These are phyloP conservation scores for Rhinolophus ferrumequinum DNA, from an alignment of 2,113 vertebrate genomes.

Conservation along the genomic window DNA sequence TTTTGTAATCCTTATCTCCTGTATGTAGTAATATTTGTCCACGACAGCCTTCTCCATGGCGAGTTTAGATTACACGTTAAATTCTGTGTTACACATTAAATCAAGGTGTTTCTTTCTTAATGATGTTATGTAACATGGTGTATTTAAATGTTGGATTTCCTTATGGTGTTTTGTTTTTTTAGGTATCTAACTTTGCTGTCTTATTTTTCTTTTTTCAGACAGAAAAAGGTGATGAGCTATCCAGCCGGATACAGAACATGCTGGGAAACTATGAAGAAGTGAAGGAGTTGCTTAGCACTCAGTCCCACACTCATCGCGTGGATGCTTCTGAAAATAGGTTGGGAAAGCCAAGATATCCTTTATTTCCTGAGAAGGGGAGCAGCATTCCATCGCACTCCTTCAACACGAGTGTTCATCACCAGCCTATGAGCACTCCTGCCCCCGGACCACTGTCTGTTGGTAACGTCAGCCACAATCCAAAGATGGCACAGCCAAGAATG, in stretches of 20 bases:
- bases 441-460: conserved; percentile 72
- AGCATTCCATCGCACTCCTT: conserved; percentile 79
- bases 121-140: background rate
- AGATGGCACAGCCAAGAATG: conserved; percentile 78
- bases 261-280: conserved; percentile 96
- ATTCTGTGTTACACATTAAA: background rate
- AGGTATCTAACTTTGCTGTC: background rate
- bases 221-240: conserved; percentile 94
- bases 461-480: conserved; percentile 80
- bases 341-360: conserved; percentile 77
- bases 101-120: background rate
- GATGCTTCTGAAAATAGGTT: conserved; percentile 76
- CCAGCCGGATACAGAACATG: conserved; percentile 94
- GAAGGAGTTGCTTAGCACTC: conserved; percentile 86
- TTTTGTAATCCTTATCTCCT: background rate
- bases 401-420: conserved; percentile 79
- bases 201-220: conserved; percentile 86
- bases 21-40: background rate
- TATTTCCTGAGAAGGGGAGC: conserved; percentile 80
- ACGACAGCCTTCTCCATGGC: background rate
- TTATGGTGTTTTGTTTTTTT: background rate
- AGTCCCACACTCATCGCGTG: conserved; percentile 82
- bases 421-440: conserved; percentile 69
- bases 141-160: background rate
- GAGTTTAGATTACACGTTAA: background rate